These are phyloP conservation scores for Leucophenga maculata DNA, from an alignment of 2,888 invertebrate species.

Conservation along the genomic window DNA sequence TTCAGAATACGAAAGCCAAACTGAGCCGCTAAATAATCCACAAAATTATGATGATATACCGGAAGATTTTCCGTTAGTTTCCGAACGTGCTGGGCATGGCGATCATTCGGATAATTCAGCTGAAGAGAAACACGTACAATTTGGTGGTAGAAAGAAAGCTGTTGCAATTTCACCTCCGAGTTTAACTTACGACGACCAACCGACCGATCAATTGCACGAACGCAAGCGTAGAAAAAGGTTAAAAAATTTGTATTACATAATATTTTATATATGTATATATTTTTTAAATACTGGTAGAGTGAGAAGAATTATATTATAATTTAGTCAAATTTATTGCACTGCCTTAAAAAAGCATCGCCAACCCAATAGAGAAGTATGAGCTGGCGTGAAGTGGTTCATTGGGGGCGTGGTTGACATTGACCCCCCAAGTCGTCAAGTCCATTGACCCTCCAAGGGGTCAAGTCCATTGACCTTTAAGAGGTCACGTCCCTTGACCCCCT, in stretches of 20 bases:
- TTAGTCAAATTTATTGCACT: too few relatives aligned
- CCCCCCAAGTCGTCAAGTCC: too few relatives aligned
- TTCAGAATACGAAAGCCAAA: conserved; percentile 68
- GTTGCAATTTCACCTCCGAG: conserved; percentile 70
- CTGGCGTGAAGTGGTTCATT: too few relatives aligned
- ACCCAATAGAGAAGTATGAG: too few relatives aligned
- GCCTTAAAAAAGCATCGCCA: too few relatives aligned
- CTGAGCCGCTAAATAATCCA: conserved; percentile 64
- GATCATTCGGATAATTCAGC: conserved; percentile 71
- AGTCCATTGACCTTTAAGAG: too few relatives aligned
- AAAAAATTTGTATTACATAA: too few relatives aligned
- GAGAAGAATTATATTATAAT: too few relatives aligned
- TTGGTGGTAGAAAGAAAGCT: conserved; percentile 70
- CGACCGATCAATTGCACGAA: conserved; percentile 71
- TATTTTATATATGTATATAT: conserved; percentile 5
- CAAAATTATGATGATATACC: conserved; percentile 71
- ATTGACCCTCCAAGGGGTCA: too few relatives aligned
- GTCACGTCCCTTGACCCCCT: too few relatives aligned
- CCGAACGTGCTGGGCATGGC: conserved; percentile 72
- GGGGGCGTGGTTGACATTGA: too few relatives aligned
- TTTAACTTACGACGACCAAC: conserved; percentile 68
- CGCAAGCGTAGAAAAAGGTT: conserved; percentile 74
- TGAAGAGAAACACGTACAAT: conserved; percentile 74
- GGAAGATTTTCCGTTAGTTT: conserved; percentile 72
- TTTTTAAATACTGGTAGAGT: conserved; percentile 7